Base-by-base conservation (phyloP, 2,797 vertebrate genomes). In the Periophthalmus magnuspinnatus region DNA sequence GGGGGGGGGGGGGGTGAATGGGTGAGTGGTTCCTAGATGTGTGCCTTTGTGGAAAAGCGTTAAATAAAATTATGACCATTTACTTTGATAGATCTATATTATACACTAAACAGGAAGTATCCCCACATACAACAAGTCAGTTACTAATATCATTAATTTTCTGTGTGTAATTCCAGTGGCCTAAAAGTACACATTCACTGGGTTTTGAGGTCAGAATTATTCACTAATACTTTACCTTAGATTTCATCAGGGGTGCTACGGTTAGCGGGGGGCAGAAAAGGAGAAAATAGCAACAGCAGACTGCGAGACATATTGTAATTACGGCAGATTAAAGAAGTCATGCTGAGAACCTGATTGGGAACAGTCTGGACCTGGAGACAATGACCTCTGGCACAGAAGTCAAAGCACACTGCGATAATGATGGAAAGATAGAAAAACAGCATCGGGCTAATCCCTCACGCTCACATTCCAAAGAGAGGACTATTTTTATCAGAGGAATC, bases 251-350 rank as follows among this genome's bases (percentile, higher is more conserved):
- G 54, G 54, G 54, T 11, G 54, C 10, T 10, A 56, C n/a, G 13
- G 54, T 59, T 19, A 54, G 14, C 11, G 28, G 50, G 50, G 52
- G 21, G 54, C 38, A 62, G 58, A 66, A 33, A 38, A 67, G 24
- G 77, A 58, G 41, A 56, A 80, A 75, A 68, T 59, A 54, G 68
- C 68, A 80, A 73, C 65, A 78, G 76, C 83, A 78, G 72, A 70
- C 84, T 82, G 81, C 69, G 84, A 86, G 84, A 86, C 86, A 89
- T 90, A 48, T 41, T 64, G 61, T 48, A 87, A 91, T 91, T 90
- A 89, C 62, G 10, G 77, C 76, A 88, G 86, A 92, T 91, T 91
- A 89, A 86, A 81, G 83, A 88, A 85, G 85, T 76, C 85, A 82
- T 76, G 81, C 77, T 85, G 87, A 89, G 82, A 86, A 80, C 76